These are phyloP conservation scores for Allobates femoralis DNA, from an alignment of 2,797 vertebrate genomes.

Conservation along the genomic window DNA sequence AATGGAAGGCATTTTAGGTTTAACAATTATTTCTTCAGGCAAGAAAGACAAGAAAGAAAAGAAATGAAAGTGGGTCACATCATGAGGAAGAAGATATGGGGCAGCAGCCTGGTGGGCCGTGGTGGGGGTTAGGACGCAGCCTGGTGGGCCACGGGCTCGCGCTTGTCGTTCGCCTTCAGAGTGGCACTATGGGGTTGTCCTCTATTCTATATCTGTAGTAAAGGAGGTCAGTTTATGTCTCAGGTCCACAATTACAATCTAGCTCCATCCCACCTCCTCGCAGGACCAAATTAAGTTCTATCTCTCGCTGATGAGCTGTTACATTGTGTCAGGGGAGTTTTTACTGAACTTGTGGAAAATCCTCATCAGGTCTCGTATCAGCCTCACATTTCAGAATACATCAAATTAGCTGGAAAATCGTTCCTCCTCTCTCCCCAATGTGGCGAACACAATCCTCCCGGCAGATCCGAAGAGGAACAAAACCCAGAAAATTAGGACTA, in stretches of 20 bases:
- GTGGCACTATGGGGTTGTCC: too few species aligned
- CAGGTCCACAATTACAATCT: background rate
- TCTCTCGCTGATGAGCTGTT: constrained; percentile 15
- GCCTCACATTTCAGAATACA: background rate
- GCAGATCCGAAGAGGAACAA: background rate
- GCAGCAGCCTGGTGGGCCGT: too few species aligned
- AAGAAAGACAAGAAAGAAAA: background rate
- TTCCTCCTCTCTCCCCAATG: background rate
- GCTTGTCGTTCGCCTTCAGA: too few species aligned
- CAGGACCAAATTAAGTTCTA: background rate
- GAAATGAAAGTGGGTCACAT: background rate
- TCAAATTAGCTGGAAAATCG: background rate
- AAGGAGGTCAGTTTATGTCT: too few species aligned
- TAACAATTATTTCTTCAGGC: too few species aligned
- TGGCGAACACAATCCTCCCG: background rate
- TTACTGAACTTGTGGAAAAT: background rate
- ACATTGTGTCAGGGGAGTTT: constrained; percentile 18
- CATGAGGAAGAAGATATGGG: background rate
- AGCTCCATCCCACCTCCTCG: background rate
- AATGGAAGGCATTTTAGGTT: too few species aligned
- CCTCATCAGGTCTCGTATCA: background rate
- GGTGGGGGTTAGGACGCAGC: too few species aligned
- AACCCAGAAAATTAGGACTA: background rate
- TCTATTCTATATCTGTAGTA: too few species aligned
- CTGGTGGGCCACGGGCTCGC: too few species aligned